phyloP scores from a whole-genome alignment of 2,113 vertebrate genomes.

The Cinclus cinclus region DNA sequence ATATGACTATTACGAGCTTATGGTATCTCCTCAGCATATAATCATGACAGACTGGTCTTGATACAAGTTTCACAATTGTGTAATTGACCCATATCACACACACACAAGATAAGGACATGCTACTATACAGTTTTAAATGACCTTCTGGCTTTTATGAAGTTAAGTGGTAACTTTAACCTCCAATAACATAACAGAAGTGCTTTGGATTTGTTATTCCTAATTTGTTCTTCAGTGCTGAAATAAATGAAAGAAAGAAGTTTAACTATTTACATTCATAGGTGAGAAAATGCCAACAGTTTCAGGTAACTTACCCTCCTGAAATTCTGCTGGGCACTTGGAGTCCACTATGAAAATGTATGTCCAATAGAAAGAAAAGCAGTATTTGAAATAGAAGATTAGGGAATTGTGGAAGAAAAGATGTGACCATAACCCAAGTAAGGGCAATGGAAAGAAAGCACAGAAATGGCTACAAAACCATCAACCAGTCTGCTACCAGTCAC shows the following conservation, averaged over 20 bases:
- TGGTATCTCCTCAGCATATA: background rate
- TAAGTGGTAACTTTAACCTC: background rate
- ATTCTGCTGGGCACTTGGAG: background rate
- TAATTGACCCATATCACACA: background rate
- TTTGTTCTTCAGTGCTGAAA: background rate
- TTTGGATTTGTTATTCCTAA: background rate
- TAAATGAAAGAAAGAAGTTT: background rate
- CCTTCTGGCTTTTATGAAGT: background rate
- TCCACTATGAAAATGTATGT: background rate
- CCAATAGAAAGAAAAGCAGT: background rate
- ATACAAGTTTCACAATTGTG: background rate
- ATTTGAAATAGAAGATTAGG: background rate
- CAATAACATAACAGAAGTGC: background rate
- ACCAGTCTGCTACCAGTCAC: fast-evolving
- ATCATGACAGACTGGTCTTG: background rate
- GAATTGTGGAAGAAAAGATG: background rate
- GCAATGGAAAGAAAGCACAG: background rate
- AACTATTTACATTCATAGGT: background rate
- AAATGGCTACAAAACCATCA: background rate
- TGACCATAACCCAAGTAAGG: background rate
- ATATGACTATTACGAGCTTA: background rate
- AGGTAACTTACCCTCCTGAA: background rate
- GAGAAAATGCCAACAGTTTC: background rate
- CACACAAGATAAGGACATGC: background rate
- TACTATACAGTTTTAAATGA: background rate